These are phyloP conservation scores for Trissonchulus latispiculum DNA, from an alignment of 2,888 invertebrate genomes.

Conservation along the genomic window DNA sequence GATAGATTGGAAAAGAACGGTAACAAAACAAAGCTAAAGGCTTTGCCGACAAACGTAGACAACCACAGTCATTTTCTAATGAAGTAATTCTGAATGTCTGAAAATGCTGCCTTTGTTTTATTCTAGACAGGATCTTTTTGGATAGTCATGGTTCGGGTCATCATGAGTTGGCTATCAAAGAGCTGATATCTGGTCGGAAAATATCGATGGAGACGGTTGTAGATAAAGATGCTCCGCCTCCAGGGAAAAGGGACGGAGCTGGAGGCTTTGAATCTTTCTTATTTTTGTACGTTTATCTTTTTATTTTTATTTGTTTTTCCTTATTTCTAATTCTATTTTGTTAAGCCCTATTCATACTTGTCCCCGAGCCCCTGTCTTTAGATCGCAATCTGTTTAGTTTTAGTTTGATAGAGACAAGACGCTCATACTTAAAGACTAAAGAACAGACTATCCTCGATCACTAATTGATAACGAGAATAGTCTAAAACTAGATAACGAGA, in stretches of 20 bases:
- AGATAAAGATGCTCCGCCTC: neutral
- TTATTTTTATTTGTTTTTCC: too few species aligned
- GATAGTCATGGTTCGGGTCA: neutral
- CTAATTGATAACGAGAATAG: too few species aligned
- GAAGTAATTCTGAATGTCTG: too few species aligned
- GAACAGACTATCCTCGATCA: too few species aligned
- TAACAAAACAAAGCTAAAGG: too few species aligned
- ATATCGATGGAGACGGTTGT: neutral
- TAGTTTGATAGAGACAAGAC: neutral
- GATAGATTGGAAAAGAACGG: too few species aligned
- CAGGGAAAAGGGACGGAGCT: neutral
- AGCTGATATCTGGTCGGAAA: neutral
- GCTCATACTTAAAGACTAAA: neutral
- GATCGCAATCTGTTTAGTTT: neutral
- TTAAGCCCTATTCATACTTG: neutral
- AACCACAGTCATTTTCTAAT: too few species aligned
- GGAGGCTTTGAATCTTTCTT: neutral
- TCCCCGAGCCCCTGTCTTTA: too few species aligned
- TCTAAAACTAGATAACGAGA: too few species aligned
- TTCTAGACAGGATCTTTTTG: neutral
- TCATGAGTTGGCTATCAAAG: neutral
- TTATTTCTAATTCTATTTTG: neutral
- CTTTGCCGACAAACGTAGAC: too few species aligned
- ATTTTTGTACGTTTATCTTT: neutral
- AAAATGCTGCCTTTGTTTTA: too few species aligned